Evolutionary conservation across 2,797 vertebrate genomes (phyloP), one percentile per base, ranked within the genome.

Genomic region (Pangasius mekongensis): DNA sequence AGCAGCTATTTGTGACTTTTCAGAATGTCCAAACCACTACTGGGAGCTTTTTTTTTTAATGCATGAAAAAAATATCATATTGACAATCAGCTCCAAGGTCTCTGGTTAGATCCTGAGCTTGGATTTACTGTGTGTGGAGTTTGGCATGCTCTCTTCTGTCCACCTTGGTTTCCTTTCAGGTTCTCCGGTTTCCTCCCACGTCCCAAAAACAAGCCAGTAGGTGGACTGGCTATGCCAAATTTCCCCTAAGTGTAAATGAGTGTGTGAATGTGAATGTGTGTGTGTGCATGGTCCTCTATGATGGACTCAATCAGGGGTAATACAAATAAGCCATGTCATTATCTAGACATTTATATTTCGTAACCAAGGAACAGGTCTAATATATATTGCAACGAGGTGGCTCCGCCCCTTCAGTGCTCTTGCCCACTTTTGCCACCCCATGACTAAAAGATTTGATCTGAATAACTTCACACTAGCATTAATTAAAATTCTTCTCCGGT

Each of bases 401-500:
- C 56, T 24, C 2, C 7, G 6, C 36, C 13, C 11, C 24, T 62
- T 62, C 1, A 33, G 22, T 62, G 2, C 14, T 33, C 49, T 54
- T 78, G 14, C 76, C 76, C 27, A 9, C 76, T 13, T 58, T 58
- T 22, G 54, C 16, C 14, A 27, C 39, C 36, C 39, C 81, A 27
- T 62, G 36, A 47, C 80, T 43, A 60, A 36, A 80, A 22, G 6
- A 56, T 39, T 24, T 52, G 16, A 52, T 30, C 18, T 36, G 80
- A 87, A 86, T 86, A 89, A 69, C 82, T 84, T 86, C 69, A 84
- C 82, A 84, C 22, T 27, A n/a, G n/a, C 54, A 18, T 85, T 91
- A 92, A 92, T 92, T 87, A 91, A 88, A 85, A 86, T 83, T 87
- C 47, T 86, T 86, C 54, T 86, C 85, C 83, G 47, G n/a, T 36